Conservation (phyloP, 2,113 vertebrate species). For the Parotia lawesii region DNA sequence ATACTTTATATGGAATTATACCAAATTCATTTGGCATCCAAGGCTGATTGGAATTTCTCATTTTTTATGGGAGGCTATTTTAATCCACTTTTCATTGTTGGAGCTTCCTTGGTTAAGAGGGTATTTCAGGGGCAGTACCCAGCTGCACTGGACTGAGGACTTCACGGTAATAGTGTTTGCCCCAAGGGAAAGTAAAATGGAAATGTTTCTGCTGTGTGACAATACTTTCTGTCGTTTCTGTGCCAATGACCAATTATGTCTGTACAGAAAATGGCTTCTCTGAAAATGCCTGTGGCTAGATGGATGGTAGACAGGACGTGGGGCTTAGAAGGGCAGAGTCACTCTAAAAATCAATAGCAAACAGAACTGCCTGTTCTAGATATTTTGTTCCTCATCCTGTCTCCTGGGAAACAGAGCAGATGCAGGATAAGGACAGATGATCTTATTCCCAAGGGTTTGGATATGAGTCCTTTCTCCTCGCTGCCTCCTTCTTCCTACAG, state of each 20-base stretch:
- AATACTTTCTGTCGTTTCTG: slow-evolving; percentile 29
- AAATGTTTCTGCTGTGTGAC: slow-evolving; percentile 9
- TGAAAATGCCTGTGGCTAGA: slow-evolving; percentile 38
- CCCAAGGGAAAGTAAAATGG: slow-evolving; percentile 17
- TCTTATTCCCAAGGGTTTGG: not conserved
- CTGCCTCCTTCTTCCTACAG: not conserved
- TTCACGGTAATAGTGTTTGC: not conserved
- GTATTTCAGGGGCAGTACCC: not conserved
- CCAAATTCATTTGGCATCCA: not conserved
- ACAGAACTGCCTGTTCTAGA: slow-evolving; percentile 11
- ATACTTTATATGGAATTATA: not conserved
- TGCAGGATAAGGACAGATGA: slow-evolving; percentile 15
- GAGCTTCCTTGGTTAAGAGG: not conserved
- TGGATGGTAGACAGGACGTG: not conserved
- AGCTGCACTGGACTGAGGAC: not conserved
- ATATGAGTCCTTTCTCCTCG: not conserved
- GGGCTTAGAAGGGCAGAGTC: slow-evolving; percentile 34
- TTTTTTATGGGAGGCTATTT: not conserved
- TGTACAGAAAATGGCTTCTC: slow-evolving; percentile 28
- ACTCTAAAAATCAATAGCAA: slow-evolving; percentile 55
- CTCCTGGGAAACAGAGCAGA: slow-evolving; percentile 36
- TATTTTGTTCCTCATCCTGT: slow-evolving; percentile 5
- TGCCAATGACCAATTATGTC: slow-evolving; percentile 44
- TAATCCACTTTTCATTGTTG: not conserved
- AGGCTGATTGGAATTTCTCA: not conserved